These are phyloP conservation scores for Aphelocoma californica DNA, from an alignment of 2,797 vertebrate genomes.

Conservation along the genomic window DNA sequence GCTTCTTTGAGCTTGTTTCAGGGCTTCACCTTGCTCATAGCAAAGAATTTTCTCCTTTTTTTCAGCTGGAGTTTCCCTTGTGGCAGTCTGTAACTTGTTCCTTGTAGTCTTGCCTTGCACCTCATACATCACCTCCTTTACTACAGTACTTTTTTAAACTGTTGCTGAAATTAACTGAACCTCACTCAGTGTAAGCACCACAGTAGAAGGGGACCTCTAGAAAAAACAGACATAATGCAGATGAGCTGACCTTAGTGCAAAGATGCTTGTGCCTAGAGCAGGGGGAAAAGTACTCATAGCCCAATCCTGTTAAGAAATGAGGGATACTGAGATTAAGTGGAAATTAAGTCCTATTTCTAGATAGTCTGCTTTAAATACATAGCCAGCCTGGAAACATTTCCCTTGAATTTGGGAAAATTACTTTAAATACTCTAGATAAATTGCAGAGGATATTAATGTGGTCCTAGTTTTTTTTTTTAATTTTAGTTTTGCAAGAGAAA, in stretches of 20 bases:
- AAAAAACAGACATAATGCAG: background rate
- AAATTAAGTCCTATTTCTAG: background rate
- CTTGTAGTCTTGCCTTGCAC: background rate
- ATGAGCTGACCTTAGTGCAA: background rate
- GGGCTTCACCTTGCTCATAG: background rate
- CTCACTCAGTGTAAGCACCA: background rate
- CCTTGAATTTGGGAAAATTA: background rate
- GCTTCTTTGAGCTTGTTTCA: background rate
- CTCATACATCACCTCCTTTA: background rate
- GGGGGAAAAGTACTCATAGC: rapidly evolving
- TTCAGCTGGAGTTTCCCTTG: background rate
- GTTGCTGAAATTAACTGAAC: background rate
- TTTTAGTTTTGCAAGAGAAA: background rate
- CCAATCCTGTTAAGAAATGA: background rate
- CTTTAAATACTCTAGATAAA: background rate
- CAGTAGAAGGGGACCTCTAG: background rate
- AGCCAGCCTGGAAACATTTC: background rate
- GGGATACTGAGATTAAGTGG: background rate
- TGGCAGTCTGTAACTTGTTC: background rate
- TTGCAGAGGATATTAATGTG: rapidly evolving
- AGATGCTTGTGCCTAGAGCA: background rate
- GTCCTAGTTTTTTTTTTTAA: background rate
- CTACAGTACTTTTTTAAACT: background rate
- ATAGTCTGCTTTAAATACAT: background rate
- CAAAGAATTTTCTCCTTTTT: background rate